Base-by-base conservation (phyloP, 2,113 vertebrate genomes). In the Xenopus borealis region DNA sequence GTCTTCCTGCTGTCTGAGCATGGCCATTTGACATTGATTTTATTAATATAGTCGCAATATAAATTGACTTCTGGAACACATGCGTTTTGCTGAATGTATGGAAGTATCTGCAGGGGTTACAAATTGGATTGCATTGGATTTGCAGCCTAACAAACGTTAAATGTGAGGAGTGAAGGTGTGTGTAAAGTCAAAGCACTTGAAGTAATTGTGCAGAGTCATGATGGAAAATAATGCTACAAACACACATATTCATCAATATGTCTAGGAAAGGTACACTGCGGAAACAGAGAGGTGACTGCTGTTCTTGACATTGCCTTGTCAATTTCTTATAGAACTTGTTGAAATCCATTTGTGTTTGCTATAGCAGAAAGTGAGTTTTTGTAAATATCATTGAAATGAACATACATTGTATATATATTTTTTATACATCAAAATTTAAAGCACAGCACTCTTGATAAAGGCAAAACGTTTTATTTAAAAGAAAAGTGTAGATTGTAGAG, bases 121-220 rank as follows among this genome's bases (percentile, higher is more conserved):
- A 77, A 77, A 77, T 77, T 55, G 66, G 67, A 77, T 64, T 75
- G 66, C 45, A 62, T 50, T 70, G 19, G 47, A 70, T 64, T 70
- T 77, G 46, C 74, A 46, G 66, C 47, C 66, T 27, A 55, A 53
- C 18, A 23, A 77, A 70, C 46, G 19, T 69, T 70, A 70, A 70
- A 70, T 77, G 59, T 52, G 61, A 69, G 58, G 9, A 27, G 50
- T 55, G 14, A 57, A 69, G 62, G 67, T 69, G 33, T 59, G 44
- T 76, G 58, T 76, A 69, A 69, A 57, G 55, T 77, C 67, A 75
- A 13, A 55, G 45, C 33, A 20, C 66, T 62, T 62, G 40, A 75
- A 69, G 46, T 53, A 7, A 66, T 46, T 33, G 46, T 17, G 53
- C 62, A 57, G 17, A 27, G 14, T 62, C 27, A 69, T 52, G 33